Evolutionary conservation across 2,888 invertebrate species (phyloP).

Genomic region (Temnothorax rugatulus): DNA sequence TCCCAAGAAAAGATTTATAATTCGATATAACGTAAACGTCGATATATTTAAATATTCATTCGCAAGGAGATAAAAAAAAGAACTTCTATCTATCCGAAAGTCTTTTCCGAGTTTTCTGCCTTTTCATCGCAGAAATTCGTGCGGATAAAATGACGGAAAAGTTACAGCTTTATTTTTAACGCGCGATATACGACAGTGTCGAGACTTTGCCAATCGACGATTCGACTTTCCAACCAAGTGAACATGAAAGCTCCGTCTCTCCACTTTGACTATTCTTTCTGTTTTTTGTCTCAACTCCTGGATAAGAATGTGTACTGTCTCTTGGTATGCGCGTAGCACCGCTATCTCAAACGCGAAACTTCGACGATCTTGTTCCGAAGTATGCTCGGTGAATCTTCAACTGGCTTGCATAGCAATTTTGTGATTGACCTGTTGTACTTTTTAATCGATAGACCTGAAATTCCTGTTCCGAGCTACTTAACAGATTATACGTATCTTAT

Average conservation of each 20-base stretch:
- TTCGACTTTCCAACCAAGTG: conserved; percentile 65
- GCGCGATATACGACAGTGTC: conserved; percentile 33
- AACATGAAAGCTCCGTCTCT: conserved; percentile 68
- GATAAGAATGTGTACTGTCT: conserved; percentile 34
- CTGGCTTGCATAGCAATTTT: neutral
- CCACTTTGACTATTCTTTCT: conserved; percentile 34
- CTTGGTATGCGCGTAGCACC: conserved; percentile 34
- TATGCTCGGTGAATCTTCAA: neutral
- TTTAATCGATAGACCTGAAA: neutral
- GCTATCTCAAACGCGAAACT: conserved; percentile 52
- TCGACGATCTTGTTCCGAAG: neutral
- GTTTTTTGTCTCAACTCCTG: conserved; percentile 27
- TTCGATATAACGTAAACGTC: neutral
- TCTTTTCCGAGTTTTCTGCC: neutral
- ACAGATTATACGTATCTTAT: neutral
- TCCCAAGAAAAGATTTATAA: neutral
- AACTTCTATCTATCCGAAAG: neutral
- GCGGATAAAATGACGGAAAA: conserved; percentile 42
- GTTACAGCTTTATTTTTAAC: conserved; percentile 69
- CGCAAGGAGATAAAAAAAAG: neutral
- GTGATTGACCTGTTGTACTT: neutral
- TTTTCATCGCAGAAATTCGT: conserved; percentile 20
- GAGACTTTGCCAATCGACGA: conserved; percentile 63
- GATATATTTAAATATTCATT: conserved; percentile 1
- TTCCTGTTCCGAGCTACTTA: neutral